A percentile compares a stretch with the other conserved stretches of the same genome.
Evolutionary conservation across 2,113 vertebrate genomes (phyloP).

Genomic region (Saguinus imperator): DNA sequence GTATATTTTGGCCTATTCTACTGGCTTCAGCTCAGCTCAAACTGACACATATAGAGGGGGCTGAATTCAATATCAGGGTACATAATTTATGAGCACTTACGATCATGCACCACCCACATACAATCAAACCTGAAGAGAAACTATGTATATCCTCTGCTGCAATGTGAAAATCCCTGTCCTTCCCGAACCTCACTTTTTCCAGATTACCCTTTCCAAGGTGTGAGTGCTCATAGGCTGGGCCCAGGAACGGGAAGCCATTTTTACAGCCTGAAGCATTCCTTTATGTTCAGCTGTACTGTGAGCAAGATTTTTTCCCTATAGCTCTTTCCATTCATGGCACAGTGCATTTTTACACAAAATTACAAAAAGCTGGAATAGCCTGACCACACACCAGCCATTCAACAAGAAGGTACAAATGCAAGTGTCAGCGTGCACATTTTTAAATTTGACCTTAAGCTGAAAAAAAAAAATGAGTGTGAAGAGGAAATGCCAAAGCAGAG

Average conservation of each 20-base stretch:
- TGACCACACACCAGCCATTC: slow-evolving; percentile 69
- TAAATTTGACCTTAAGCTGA: slow-evolving; percentile 2
- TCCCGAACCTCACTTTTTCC: slow-evolving; percentile 65
- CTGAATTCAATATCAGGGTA: slow-evolving; percentile 54
- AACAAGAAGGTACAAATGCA: slow-evolving; percentile 54
- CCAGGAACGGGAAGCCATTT: slow-evolving; percentile 68
- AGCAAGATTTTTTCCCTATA: slow-evolving; percentile 48
- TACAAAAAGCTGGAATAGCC: slow-evolving; percentile 54
- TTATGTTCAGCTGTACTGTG: slow-evolving; percentile 66
- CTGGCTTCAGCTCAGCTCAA: slow-evolving; percentile 60
- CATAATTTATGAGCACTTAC: slow-evolving; percentile 65
- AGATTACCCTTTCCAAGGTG: slow-evolving; percentile 52
- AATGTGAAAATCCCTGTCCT: slow-evolving; percentile 64
- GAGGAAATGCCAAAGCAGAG: slow-evolving; percentile 26
- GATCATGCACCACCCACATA: slow-evolving; percentile 64
- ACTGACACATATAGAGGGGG: slow-evolving; percentile 62
- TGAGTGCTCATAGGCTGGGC: slow-evolving; percentile 47
- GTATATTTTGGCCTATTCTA: slow-evolving; percentile 61
- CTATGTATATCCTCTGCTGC: slow-evolving; percentile 11
- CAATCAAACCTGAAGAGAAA: slow-evolving; percentile 70
- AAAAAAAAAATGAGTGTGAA: neutral
- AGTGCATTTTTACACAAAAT: slow-evolving; percentile 75
- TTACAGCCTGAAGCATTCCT: slow-evolving; percentile 69
- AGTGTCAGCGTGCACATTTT: neutral
- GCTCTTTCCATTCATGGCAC: slow-evolving; percentile 58